phyloP scores from a whole-genome alignment of 1,140 invertebrate species.

The Micrasema minimum region DNA sequence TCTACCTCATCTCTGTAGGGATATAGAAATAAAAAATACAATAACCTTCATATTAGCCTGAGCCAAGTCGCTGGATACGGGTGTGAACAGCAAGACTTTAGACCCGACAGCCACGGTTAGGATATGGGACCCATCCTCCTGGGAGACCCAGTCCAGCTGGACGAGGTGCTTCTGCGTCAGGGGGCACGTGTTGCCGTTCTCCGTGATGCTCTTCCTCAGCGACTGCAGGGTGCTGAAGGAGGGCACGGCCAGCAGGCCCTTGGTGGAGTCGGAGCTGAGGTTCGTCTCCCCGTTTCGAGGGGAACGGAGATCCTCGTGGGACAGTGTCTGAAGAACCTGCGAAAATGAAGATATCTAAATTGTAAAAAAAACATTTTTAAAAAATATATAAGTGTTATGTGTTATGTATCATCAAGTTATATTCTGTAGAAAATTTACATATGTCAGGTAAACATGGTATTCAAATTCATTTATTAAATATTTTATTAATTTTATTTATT shows the following conservation, averaged over 20 bases:
- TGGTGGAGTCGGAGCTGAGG: conserved; percentile 60
- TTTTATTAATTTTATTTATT: too few relatives aligned
- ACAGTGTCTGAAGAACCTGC: conserved; percentile 70
- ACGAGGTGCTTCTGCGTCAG: conserved; percentile 89
- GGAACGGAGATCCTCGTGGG: conserved; percentile 69
- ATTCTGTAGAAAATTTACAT: too few relatives aligned
- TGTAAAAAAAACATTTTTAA: too few relatives aligned
- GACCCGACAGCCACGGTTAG: conserved; percentile 96
- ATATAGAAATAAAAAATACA: conserved; percentile 20
- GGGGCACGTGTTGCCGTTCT: conserved; percentile 90
- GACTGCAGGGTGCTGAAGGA: conserved; percentile 94
- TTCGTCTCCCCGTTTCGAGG: conserved; percentile 67
- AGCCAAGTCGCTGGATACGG: conserved; percentile 88
- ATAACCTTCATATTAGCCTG: conserved; percentile 86
- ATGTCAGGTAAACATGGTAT: too few relatives aligned
- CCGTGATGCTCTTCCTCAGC: conserved; percentile 86
- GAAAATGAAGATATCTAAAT: conserved; percentile 18
- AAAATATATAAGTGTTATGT: too few relatives aligned
- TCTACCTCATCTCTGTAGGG: too few relatives aligned
- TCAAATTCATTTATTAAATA: too few relatives aligned
- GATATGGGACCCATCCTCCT: conserved; percentile 98
- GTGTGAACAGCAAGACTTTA: conserved; percentile 87
- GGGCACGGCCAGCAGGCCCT: conserved; percentile 85
- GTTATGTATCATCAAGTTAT: too few relatives aligned
- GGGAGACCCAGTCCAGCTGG: conserved; percentile 98